phyloP scores from a whole-genome alignment of 2,888 invertebrate species.

The Cistogaster globosa region DNA sequence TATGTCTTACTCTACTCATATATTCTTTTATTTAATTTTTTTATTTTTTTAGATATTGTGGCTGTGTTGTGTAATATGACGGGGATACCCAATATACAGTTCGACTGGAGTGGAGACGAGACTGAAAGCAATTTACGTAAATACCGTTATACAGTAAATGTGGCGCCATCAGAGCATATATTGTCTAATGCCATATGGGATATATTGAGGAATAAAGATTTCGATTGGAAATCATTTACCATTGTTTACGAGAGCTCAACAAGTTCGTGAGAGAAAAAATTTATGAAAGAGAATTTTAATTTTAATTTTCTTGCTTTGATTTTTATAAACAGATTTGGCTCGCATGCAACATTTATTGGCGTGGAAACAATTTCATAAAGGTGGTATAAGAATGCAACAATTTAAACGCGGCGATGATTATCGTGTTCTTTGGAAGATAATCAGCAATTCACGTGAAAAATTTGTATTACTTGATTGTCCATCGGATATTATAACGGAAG shows the following conservation, averaged over 20 bases:
- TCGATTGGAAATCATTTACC: slow-evolving; percentile 91
- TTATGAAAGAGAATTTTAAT: background rate
- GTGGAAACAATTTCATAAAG: slow-evolving; percentile 86
- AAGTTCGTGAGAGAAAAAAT: slow-evolving; percentile 83
- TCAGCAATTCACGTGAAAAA: slow-evolving; percentile 87
- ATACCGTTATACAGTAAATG: slow-evolving; percentile 86
- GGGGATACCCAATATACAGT: slow-evolving; percentile 87
- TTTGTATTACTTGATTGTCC: slow-evolving; percentile 91
- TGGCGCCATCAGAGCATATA: slow-evolving; percentile 88
- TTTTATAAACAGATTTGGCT: slow-evolving; percentile 83
- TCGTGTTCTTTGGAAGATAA: slow-evolving; percentile 81
- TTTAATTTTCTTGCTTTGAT: background rate
- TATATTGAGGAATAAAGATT: slow-evolving; percentile 85
- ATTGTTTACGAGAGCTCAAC: slow-evolving; percentile 92
- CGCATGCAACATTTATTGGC: slow-evolving; percentile 91
- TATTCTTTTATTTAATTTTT: slow-evolving; percentile 8
- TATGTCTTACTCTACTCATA: slow-evolving; percentile 9
- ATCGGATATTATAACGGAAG: slow-evolving; percentile 86
- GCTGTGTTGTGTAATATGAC: slow-evolving; percentile 86
- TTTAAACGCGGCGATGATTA: slow-evolving; percentile 83
- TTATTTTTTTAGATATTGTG: slow-evolving; percentile 79
- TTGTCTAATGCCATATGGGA: slow-evolving; percentile 89
- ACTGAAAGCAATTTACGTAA: slow-evolving; percentile 79
- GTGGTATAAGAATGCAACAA: slow-evolving; percentile 88
- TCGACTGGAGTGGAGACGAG: slow-evolving; percentile 85